Conservation (phyloP, 2,888 invertebrate species). For the Cabera pusaria region DNA sequence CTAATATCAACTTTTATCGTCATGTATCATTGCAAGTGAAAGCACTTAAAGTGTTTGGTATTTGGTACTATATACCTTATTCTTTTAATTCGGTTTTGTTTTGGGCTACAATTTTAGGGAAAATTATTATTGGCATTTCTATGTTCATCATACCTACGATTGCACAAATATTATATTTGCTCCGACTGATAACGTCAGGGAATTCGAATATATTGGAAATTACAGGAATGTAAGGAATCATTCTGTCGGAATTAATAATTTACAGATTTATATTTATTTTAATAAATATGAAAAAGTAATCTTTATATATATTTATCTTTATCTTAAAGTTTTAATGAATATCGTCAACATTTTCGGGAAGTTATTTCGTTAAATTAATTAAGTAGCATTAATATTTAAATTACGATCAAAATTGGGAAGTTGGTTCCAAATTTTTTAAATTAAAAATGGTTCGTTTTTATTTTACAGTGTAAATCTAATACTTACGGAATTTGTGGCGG, state of each 20-base stretch:
- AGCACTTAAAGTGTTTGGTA: slow-evolving; percentile 42
- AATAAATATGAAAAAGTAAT: too few species aligned
- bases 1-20: slow-evolving; percentile 37
- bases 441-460: too few species aligned
- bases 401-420: too few species aligned
- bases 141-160: slow-evolving; percentile 44
- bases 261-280: too few species aligned
- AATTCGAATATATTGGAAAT: slow-evolving; percentile 49
- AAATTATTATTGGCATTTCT: slow-evolving; percentile 36
- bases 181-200: slow-evolving; percentile 42
- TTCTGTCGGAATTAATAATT: too few species aligned
- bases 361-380: too few species aligned
- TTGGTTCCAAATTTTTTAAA: too few species aligned
- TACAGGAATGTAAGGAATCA: slow-evolving; percentile 50
- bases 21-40: slow-evolving; percentile 47
- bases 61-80: slow-evolving; percentile 54
- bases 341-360: too few species aligned
- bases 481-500: slow-evolving; percentile 48
- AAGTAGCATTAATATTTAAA: too few species aligned
- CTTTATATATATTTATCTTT: too few species aligned
- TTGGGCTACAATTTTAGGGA: slow-evolving; percentile 39
- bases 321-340: too few species aligned
- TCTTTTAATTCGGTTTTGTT: slow-evolving; percentile 38
- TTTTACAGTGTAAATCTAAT: slow-evolving; percentile 50
- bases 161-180: slow-evolving; percentile 46